phyloP scores from a whole-genome alignment of 2,888 invertebrate genomes.

The Cataglyphis altisquamis region DNA sequence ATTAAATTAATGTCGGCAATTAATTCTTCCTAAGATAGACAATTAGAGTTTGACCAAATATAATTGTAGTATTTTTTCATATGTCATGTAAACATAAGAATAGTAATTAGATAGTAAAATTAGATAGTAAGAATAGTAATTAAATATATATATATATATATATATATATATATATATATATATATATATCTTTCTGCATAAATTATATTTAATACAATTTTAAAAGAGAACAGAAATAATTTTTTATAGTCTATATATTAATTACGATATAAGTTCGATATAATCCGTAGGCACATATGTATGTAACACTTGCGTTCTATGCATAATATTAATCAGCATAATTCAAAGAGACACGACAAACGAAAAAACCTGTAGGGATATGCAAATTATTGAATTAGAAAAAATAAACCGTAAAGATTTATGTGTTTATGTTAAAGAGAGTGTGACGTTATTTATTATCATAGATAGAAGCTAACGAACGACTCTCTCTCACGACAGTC shows the following conservation, averaged over 20 bases:
- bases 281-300: neutral
- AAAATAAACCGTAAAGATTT: slow-evolving; percentile 27
- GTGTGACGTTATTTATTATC: slow-evolving; percentile 50
- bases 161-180: no score
- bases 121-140: no score
- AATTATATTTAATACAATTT: no score
- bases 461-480: slow-evolving; percentile 57
- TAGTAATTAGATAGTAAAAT: no score
- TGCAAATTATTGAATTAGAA: neutral
- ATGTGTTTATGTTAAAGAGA: neutral
- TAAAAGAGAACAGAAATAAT: no score
- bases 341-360: neutral
- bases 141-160: no score
- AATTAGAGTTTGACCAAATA: no score
- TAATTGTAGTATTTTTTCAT: no score
- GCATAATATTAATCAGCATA: neutral
- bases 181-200: no score
- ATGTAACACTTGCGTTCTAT: neutral
- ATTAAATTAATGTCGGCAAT: no score
- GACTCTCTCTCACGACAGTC: slow-evolving; percentile 70
- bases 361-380: neutral
- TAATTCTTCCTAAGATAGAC: no score
- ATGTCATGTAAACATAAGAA: no score
- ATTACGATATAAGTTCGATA: neutral
- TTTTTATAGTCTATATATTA: neutral